Evolutionary conservation across 2,113 vertebrate species (phyloP), one percentile per base, ranked within the genome.

Genomic region (Pollimyrus isidori): DNA sequence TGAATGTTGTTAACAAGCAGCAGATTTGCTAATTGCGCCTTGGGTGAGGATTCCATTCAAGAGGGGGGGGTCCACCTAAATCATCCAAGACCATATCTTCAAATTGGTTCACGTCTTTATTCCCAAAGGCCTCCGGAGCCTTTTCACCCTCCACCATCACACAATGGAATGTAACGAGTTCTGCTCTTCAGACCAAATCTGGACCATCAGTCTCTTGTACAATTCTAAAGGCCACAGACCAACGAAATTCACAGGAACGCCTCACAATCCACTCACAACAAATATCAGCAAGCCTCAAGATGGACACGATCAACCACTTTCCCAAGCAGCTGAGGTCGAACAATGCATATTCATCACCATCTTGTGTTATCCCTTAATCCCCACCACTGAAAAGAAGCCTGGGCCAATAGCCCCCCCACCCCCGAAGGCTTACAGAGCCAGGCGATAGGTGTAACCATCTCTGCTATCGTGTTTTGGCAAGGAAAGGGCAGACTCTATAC

Each of bases 301-400:
- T 90, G 90, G 30, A 69, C 87, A 49, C 53, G 89, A 87, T 62
- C 85, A 86, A 76, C 52, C 3, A 89, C 90, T 91, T 93, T 92
- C 90, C 89, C 89, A 90, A 90, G 88, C 91, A 80, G 88, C 69
- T 87, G 76, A 80, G 49, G 52, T 46, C 5, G 56, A n/a, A 89
- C 89, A 88, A 88, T 82, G 90, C 62, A 89, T 90, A 89, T 92
- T 91, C 90, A 90, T 90, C 90, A 91, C 49, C 50, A 76, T 65
- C 49, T 88, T 45, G 88, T 87, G 89, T 92, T 92, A 90, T 90
- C 91, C 88, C 80, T 91, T 94, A 93, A 94, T 93, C 93, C 92
- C 19, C 49, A 80, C 92, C 91, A 92, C 92, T 87, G 91, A 89
- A 89, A 30, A 49, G 87, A 42, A 53, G 45, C 89, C 89, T 86